Conservation (phyloP, 2,113 vertebrate species). For the Vulpes vulpes region DNA sequence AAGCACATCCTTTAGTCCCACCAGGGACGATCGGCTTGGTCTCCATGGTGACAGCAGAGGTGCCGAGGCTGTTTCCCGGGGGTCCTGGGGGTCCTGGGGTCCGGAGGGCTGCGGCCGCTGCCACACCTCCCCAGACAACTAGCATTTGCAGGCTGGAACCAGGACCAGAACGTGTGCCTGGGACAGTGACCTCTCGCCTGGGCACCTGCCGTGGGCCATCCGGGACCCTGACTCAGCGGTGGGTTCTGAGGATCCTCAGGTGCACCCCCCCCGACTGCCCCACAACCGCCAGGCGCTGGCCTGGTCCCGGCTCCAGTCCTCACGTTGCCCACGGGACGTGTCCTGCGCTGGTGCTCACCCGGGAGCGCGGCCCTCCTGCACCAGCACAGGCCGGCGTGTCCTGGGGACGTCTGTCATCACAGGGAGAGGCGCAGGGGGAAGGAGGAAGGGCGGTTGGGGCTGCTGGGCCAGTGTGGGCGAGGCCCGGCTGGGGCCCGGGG, state of each 20-base stretch:
- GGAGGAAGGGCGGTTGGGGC: neutral
- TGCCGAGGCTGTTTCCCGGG: neutral
- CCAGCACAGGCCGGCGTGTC: neutral
- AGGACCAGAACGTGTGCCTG: too few species aligned
- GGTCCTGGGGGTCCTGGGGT: neutral
- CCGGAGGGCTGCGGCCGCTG: neutral
- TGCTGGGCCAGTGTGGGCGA: accelerated
- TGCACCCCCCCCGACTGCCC: too few species aligned
- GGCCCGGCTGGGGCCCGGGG: too few species aligned
- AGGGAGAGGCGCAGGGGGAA: neutral
- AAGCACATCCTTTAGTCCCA: neutral
- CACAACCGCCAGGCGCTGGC: accelerated
- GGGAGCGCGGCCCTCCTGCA: too few species aligned
- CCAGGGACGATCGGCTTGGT: neutral
- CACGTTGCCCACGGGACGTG: neutral
- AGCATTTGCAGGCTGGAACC: neutral
- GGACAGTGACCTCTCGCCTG: neutral
- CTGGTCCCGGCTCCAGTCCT: neutral
- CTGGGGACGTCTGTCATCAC: neutral
- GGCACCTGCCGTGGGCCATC: neutral
- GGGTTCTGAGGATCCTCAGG: accelerated
- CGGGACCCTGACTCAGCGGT: neutral
- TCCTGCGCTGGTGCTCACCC: neutral
- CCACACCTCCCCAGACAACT: too few species aligned
- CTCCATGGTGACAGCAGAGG: neutral